A percentile compares a stretch with the other conserved stretches of the same genome.
These are phyloP conservation scores for Notiomystis cincta DNA, from an alignment of 2,113 vertebrate genomes.

Conservation along the genomic window DNA sequence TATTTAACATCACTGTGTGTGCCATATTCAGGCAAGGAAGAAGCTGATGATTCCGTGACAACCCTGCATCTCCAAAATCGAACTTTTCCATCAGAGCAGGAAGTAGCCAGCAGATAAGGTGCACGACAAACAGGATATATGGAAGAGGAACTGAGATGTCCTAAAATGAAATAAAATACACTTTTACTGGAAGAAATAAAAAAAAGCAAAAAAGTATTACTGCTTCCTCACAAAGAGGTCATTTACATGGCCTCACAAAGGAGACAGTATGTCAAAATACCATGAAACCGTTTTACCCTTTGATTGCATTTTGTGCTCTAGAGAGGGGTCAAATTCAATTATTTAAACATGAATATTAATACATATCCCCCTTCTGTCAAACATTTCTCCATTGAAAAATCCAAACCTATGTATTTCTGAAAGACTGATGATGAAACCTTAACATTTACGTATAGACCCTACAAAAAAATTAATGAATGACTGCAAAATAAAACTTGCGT, in stretches of 20 bases:
- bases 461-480: neutral
- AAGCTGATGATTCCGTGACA: constrained; percentile 24
- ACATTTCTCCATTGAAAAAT: neutral
- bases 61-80: constrained; percentile 91
- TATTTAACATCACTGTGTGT: constrained; percentile 62
- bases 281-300: neutral
- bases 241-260: neutral
- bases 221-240: neutral
- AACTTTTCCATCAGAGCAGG: constrained; percentile 93
- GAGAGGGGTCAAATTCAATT: neutral
- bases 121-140: constrained; percentile 89
- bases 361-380: neutral
- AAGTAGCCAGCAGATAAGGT: constrained; percentile 92
- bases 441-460: neutral
- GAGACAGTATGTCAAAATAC: neutral
- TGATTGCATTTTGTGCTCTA: neutral
- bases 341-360: neutral
- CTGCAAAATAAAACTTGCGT: neutral
- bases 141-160: constrained; percentile 92
- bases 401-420: neutral
- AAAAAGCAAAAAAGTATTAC: neutral
- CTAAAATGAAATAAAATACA: constrained; percentile 67
- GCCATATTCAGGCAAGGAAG: constrained; percentile 2
- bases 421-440: neutral
- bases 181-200: neutral